Evolutionary conservation across 2,113 vertebrate species (phyloP).

Genomic region (Periophthalmus modestus): DNA sequence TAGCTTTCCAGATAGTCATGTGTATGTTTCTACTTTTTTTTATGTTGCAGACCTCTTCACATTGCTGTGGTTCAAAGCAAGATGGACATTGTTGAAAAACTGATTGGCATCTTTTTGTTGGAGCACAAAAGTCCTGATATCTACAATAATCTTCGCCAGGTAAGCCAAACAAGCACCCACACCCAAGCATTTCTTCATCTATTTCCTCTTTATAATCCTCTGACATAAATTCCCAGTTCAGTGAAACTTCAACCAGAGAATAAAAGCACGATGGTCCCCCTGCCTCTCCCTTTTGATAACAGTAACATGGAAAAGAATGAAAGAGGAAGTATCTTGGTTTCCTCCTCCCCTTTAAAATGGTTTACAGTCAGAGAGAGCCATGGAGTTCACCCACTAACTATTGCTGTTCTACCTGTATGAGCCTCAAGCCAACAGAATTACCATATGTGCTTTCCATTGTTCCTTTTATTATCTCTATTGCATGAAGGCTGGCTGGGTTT

Average conservation of each 20-base stretch:
- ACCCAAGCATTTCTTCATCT: neutral
- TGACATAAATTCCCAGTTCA: too few relatives aligned
- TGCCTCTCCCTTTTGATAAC: conserved; percentile 42
- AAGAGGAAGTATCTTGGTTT: conserved; percentile 69
- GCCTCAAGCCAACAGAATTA: conserved; percentile 22
- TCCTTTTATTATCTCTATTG: conserved; percentile 20
- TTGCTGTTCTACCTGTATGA: conserved; percentile 48
- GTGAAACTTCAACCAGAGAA: neutral
- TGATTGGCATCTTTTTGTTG: conserved; percentile 73
- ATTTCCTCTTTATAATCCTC: neutral
- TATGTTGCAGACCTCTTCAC: conserved; percentile 81
- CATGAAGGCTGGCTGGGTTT: conserved; percentile 23
- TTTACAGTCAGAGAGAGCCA: conserved; percentile 28
- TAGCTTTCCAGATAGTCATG: neutral
- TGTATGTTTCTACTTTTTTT: conserved; percentile 10
- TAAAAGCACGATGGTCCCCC: conserved; percentile 12
- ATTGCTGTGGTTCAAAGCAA: conserved; percentile 86
- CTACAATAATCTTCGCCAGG: conserved; percentile 89
- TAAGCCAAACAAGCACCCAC: conserved; percentile 53
- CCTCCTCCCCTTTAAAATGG: conserved; percentile 39
- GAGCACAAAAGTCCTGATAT: conserved; percentile 76
- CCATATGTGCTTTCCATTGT: conserved; percentile 30
- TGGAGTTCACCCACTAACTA: conserved; percentile 63
- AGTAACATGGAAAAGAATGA: conserved; percentile 55
- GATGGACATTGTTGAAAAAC: conserved; percentile 50